These are phyloP conservation scores for Hymenochirus boettgeri DNA, from an alignment of 2,113 vertebrate genomes.

Conservation along the genomic window DNA sequence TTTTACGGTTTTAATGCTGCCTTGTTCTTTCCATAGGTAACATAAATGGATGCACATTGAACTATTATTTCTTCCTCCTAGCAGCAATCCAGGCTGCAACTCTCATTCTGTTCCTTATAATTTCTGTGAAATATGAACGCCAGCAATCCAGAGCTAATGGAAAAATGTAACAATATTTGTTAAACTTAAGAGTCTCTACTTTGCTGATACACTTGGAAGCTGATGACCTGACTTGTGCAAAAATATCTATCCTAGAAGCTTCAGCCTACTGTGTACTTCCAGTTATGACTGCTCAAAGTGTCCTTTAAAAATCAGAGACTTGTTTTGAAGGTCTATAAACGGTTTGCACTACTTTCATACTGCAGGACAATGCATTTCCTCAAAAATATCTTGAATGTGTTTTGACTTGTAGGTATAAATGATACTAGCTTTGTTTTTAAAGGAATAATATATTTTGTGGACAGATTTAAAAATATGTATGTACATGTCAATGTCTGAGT, in stretches of 20 bases:
- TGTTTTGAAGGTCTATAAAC: conserved; percentile 5
- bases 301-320: conserved; percentile 14
- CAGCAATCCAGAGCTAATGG: conserved; percentile 50
- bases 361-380: conserved; percentile 5
- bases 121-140: conserved; percentile 84
- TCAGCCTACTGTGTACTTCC: background rate
- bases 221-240: background rate
- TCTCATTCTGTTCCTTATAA: conserved; percentile 83
- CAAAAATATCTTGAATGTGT: conserved; percentile 14
- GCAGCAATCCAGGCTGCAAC: conserved; percentile 87
- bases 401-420: background rate
- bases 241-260: background rate
- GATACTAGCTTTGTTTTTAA: no score
- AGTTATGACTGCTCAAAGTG: conserved; percentile 5
- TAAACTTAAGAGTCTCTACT: background rate
- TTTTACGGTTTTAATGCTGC: no score
- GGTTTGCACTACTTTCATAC: conserved; percentile 24
- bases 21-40: conserved; percentile 76
- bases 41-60: conserved; percentile 85
- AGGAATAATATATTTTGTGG: no score
- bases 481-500: no score
- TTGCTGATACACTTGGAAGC: background rate
- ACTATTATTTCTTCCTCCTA: conserved; percentile 95
- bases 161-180: conserved; percentile 47
- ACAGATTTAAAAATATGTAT: no score